Conservation (phyloP, 2,888 invertebrate genomes). For the Hesperia comma region DNA sequence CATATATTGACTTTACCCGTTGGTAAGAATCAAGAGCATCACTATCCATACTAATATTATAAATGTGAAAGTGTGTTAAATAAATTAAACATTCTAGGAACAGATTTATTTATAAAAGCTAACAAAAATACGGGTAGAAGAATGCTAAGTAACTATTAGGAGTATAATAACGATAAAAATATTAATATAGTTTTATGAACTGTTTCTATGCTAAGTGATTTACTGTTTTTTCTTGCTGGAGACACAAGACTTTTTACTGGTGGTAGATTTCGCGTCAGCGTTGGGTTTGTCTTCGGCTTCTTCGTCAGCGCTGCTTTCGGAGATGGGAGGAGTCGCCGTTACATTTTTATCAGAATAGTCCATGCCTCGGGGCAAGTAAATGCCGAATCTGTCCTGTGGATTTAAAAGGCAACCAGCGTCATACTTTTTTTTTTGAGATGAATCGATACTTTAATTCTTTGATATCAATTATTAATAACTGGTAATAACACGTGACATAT, state of each 20-base stretch:
- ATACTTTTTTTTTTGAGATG: no score
- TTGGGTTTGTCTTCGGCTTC: conserved; percentile 38
- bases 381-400: conserved; percentile 74
- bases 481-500: no score
- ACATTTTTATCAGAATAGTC: conserved; percentile 50
- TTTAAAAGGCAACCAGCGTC: not conserved
- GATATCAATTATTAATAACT: no score
- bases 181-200: no score
- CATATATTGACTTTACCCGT: no score
- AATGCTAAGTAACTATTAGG: no score
- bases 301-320: conserved; percentile 45
- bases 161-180: no score
- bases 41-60: no score
- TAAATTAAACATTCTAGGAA: not conserved
- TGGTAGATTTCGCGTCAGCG: conserved; percentile 48
- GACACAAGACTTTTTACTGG: conserved; percentile 49
- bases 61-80: no score
- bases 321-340: conserved; percentile 65
- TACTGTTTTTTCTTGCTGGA: conserved; percentile 46
- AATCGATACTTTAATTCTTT: no score
- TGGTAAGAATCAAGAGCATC: no score
- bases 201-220: not conserved
- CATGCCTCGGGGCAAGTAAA: conserved; percentile 59
- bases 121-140: not conserved
- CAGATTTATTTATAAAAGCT: not conserved